These are phyloP conservation scores for Orius insidiosus DNA, from an alignment of 1,140 invertebrate species.

Conservation along the genomic window DNA sequence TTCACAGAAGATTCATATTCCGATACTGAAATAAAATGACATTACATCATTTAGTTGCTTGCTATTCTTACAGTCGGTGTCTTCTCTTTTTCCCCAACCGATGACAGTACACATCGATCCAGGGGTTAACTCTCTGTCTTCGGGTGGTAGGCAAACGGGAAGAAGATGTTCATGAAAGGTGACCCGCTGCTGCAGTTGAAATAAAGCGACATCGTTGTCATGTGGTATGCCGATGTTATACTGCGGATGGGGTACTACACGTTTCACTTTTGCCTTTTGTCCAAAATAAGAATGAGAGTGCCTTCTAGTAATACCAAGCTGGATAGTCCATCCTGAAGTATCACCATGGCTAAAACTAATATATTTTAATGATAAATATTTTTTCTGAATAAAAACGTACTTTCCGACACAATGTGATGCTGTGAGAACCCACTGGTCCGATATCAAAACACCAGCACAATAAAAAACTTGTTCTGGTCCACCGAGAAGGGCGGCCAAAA, in stretches of 20 bases:
- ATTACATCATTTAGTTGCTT: not conserved
- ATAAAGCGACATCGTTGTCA: conserved; percentile 66
- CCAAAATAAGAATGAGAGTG: conserved; percentile 62
- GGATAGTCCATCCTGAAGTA: conserved; percentile 63
- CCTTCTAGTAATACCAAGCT: conserved; percentile 59
- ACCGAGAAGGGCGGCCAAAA: conserved; percentile 62
- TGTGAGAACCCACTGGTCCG: conserved; percentile 77
- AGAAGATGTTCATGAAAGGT: conserved; percentile 69
- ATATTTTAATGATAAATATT: too few species aligned
- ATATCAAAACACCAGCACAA: conserved; percentile 78
- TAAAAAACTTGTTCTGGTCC: conserved; percentile 71
- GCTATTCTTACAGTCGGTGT: conserved; percentile 48
- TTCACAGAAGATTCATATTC: conserved; percentile 66
- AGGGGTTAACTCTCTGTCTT: conserved; percentile 36
- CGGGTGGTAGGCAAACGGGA: conserved; percentile 66
- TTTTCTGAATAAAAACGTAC: conserved; percentile 29
- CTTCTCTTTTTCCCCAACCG: conserved; percentile 73
- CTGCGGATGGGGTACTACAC: conserved; percentile 56
- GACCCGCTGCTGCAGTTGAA: conserved; percentile 58
- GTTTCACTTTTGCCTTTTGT: conserved; percentile 58
- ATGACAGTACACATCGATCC: conserved; percentile 68
- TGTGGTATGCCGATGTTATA: conserved; percentile 60
- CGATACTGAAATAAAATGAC: conserved; percentile 25
- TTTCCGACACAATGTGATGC: conserved; percentile 83
- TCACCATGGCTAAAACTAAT: conserved; percentile 41